A percentile compares a stretch with the other conserved stretches of the same genome.
phyloP scores from a whole-genome alignment of 2,797 vertebrate genomes.

The Delichon dasypus region DNA sequence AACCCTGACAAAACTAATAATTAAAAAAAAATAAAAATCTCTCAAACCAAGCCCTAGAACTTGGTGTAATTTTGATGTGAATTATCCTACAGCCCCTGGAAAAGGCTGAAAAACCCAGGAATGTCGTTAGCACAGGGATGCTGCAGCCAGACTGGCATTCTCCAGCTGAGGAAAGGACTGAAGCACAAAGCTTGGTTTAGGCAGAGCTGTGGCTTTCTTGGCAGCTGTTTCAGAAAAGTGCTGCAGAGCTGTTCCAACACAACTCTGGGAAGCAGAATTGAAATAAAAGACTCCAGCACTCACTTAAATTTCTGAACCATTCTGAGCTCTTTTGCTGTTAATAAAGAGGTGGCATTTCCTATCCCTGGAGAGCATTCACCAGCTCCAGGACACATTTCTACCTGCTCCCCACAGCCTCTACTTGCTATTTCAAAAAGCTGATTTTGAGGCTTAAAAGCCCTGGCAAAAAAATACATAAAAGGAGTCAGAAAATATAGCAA shows the following conservation, averaged over 20 bases:
- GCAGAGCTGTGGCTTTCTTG: background rate
- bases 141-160: background rate
- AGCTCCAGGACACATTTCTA: background rate
- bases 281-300: background rate
- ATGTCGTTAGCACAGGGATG: fast-evolving
- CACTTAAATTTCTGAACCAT: background rate
- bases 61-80: fast-evolving
- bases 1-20: background rate
- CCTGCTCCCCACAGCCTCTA: background rate
- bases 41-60: background rate
- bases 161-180: background rate
- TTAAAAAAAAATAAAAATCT: too few species aligned
- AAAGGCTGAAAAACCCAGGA: background rate
- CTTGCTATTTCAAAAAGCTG: background rate
- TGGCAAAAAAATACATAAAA: background rate
- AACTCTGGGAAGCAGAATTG: background rate
- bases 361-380: background rate
- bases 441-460: background rate
- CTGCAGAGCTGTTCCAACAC: background rate
- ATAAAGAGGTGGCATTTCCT: background rate
- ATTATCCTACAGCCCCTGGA: background rate
- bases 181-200: background rate
- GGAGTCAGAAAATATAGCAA: background rate
- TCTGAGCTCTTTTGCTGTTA: background rate
- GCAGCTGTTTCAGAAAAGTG: background rate